phyloP scores from a whole-genome alignment of 2,888 invertebrate genomes.

The Parnassius smintheus region DNA sequence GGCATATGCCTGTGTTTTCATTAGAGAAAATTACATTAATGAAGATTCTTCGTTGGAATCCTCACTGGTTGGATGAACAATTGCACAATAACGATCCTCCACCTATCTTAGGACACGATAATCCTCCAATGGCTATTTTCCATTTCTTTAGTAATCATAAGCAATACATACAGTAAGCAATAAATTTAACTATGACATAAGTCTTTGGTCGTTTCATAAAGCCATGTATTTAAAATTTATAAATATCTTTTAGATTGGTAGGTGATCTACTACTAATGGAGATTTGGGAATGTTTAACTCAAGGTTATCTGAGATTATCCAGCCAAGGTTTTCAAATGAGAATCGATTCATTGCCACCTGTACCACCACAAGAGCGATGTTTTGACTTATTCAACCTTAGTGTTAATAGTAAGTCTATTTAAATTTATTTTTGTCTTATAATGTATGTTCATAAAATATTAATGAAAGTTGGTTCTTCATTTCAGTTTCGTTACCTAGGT shows the following conservation, averaged over 20 bases:
- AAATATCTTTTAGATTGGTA: conserved; percentile 59
- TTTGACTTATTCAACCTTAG: conserved; percentile 58
- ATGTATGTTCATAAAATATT: conserved; percentile 3
- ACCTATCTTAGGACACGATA: conserved; percentile 73
- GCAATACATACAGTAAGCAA: conserved; percentile 81
- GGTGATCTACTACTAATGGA: conserved; percentile 82
- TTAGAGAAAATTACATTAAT: conserved; percentile 73
- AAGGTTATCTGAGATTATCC: conserved; percentile 52
- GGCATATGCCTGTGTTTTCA: conserved; percentile 56
- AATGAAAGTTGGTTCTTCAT: conserved; percentile 27
- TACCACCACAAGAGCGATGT: conserved; percentile 51
- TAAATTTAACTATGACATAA: conserved; percentile 4
- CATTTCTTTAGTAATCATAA: conserved; percentile 77
- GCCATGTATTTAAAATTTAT: conserved; percentile 1
- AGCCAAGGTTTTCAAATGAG: conserved; percentile 48
- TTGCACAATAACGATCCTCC: conserved; percentile 71
- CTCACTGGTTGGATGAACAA: conserved; percentile 84
- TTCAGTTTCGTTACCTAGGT: conserved; percentile 59
- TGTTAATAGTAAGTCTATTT: conserved; percentile 56
- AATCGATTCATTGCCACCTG: conserved; percentile 59
- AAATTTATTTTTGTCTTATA: neutral
- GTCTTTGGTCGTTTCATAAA: neutral
- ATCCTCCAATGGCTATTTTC: conserved; percentile 75
- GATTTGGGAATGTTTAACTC: conserved; percentile 80
- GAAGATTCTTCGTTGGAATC: conserved; percentile 84